Evolutionary conservation across 2,113 vertebrate species (phyloP).

Genomic region (Phalacrocorax aristotelis): DNA sequence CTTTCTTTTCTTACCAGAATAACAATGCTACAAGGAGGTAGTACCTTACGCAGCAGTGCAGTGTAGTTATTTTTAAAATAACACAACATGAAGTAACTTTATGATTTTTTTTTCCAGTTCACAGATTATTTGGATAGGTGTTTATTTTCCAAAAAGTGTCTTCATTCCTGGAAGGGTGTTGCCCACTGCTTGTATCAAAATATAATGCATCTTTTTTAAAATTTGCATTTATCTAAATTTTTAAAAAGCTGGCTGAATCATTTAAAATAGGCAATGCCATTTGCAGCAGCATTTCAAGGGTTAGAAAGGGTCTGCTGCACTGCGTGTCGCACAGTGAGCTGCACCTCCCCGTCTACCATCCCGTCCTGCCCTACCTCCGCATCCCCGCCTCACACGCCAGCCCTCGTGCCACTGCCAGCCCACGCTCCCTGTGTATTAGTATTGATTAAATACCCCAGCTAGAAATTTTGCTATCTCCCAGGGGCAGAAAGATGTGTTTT

Average conservation of each 20-base stretch:
- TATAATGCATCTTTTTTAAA: background rate
- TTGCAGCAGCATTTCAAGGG: background rate
- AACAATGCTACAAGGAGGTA: background rate
- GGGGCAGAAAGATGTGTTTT: background rate
- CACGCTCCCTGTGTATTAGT: fast-evolving
- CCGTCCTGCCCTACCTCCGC: background rate
- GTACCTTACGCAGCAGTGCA: fast-evolving
- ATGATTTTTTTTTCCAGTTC: background rate
- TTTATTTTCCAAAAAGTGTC: background rate
- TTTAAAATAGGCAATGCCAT: background rate
- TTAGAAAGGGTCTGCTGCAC: background rate
- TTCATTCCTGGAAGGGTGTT: background rate
- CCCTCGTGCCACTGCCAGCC: background rate
- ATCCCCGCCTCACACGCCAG: background rate
- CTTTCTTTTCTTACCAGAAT: background rate
- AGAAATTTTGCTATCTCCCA: background rate
- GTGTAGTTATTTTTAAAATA: background rate
- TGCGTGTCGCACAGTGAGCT: fast-evolving
- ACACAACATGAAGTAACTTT: fast-evolving
- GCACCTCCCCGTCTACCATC: background rate
- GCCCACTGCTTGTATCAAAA: background rate
- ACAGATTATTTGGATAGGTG: background rate
- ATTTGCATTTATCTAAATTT: background rate
- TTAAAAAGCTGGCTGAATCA: background rate
- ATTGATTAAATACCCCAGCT: background rate